These are phyloP conservation scores for Gymnothorax reevesii DNA, from an alignment of 2,797 vertebrate genomes.

Conservation along the genomic window DNA sequence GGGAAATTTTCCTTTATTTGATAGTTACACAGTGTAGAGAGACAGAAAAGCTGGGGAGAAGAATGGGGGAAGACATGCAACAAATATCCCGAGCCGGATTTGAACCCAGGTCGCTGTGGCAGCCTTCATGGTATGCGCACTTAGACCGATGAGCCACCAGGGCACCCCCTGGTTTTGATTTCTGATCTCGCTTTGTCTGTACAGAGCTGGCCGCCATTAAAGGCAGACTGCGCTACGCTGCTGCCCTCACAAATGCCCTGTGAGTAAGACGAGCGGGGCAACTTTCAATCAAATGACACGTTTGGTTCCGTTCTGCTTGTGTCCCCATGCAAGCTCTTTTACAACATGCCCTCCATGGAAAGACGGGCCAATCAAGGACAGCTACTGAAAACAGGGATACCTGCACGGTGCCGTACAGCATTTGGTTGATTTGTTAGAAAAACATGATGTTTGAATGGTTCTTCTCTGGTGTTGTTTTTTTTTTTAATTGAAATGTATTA, in stretches of 20 bases:
- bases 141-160: too few relatives aligned
- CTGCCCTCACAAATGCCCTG: background rate
- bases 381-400: background rate
- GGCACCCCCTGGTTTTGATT: conserved; percentile 7
- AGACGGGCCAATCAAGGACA: background rate
- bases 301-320: background rate
- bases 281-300: background rate
- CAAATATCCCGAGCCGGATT: too few relatives aligned
- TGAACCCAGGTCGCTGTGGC: too few relatives aligned
- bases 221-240: background rate
- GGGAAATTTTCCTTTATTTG: too few relatives aligned
- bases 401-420: background rate
- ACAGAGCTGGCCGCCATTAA: background rate
- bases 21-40: too few relatives aligned
- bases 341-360: background rate
- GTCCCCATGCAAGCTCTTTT: background rate
- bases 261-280: background rate
- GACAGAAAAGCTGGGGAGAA: too few relatives aligned
- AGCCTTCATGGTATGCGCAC: too few relatives aligned
- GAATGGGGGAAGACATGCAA: too few relatives aligned
- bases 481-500: background rate
- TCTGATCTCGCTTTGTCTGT: background rate
- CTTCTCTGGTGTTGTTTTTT: background rate
- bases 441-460: background rate
- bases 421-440: background rate